Conservation (phyloP, 2,797 vertebrate genomes). For the Crenuchus spilurus region DNA sequence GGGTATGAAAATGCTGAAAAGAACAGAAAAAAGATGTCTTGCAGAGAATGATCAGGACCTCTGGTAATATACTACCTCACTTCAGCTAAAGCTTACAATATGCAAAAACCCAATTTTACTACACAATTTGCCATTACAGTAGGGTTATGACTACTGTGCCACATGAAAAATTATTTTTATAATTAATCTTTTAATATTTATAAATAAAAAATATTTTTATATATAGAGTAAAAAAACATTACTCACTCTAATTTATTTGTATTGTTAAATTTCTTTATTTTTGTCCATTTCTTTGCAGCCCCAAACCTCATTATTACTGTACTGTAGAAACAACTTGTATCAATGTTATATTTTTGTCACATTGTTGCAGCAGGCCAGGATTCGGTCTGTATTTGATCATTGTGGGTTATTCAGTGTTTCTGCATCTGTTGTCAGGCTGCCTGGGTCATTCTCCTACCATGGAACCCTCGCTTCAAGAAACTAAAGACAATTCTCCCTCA, state of each 20-base stretch:
- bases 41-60: background rate
- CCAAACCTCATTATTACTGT: no score
- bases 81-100: background rate
- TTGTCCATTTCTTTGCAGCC: no score
- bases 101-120: background rate
- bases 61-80: background rate
- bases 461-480: background rate
- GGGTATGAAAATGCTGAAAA: background rate
- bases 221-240: no score
- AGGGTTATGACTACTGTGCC: background rate
- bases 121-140: background rate
- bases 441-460: background rate
- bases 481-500: slow-evolving; percentile 4
- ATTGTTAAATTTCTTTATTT: no score
- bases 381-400: background rate
- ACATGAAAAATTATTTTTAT: no score
- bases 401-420: background rate
- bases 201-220: no score
- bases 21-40: background rate
- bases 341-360: background rate
- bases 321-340: no score
- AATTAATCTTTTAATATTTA: no score
- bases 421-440: background rate
- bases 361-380: background rate
- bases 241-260: no score